Base-by-base conservation (phyloP, 1,140 invertebrate genomes). In the Drosophila pectinifera region DNA sequence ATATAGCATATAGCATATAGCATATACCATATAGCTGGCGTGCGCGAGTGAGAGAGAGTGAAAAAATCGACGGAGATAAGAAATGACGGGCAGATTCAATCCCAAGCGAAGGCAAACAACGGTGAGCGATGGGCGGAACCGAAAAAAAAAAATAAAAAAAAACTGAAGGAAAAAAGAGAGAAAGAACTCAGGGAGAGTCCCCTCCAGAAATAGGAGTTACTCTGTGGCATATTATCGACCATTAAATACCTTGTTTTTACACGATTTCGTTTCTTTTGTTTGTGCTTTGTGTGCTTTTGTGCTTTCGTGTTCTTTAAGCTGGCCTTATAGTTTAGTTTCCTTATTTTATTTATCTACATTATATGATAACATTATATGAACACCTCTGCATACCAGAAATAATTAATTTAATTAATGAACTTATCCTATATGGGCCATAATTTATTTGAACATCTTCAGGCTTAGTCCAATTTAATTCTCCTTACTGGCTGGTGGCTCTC, bases 81-180 rank as follows among this genome's bases (percentile, higher is more conserved):
- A 82, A 78, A 86, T 86, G 83, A 75, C 64, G 55, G 65, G 62
- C 58, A 82, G 85, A 68, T 67, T 75, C 57, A 86, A 73, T 72
- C 43, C 65, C 28, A 68, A 76, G 46, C 70, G 83, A 38, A 68
- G 78, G 63, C 57, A 75, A 57, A 88, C 83, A 73, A 88, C 80
- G 80, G 80, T 84, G 57, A 84, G 74, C 69, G 75, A 22, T 70
- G 67, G 49, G 24, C 67, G 64, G 46, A 55, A 68, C 53, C 36
- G 36, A 34, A 51, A 26, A n/a, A 22, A 41, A 18, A 8, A 38
- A 14, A 4, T 11, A 20, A 26, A 46, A 2, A 26, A 26, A 41
- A 8, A n/a, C 18, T 16, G 11, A 7, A 42, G 57, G 36, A 42
- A 20, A 36, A 36, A 13, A 51, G 28, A n/a, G 14, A 7, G 26